A percentile compares a stretch with the other conserved stretches of the same genome.
These are phyloP conservation scores for Syrmaticus mikado DNA, from an alignment of 2,113 vertebrate species.

Conservation along the genomic window DNA sequence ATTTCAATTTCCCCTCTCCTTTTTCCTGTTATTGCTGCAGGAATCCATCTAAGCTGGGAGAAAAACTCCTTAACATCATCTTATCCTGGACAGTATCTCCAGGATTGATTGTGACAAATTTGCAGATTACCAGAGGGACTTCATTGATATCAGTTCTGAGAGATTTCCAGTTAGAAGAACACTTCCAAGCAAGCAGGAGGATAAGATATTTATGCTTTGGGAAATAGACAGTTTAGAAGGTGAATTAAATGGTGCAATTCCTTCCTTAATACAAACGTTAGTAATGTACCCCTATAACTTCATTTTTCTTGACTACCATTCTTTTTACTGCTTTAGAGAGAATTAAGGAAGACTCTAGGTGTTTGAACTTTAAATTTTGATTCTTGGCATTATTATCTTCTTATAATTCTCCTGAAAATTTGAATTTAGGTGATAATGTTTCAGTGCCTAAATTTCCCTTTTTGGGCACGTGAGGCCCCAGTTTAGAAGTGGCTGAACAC, in stretches of 20 bases:
- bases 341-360: not conserved
- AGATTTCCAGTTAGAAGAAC: not conserved
- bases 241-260: not conserved
- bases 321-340: not conserved
- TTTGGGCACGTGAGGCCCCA: accelerated
- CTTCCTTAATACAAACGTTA: not conserved
- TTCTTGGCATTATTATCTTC: not conserved
- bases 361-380: not conserved
- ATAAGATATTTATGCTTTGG: not conserved
- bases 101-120: not conserved
- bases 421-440: not conserved
- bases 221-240: not conserved
- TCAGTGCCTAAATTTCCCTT: not conserved
- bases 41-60: not conserved
- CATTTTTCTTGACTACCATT: not conserved
- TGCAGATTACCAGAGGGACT: not conserved
- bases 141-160: not conserved
- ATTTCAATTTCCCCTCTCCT: not conserved
- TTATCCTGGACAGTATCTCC: not conserved
- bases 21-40: not conserved
- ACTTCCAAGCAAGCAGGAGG: not conserved
- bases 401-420: not conserved
- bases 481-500: not conserved
- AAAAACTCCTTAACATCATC: not conserved
- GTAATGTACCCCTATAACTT: not conserved